Percentiles rank a stretch among this genome's conserved stretches.
phyloP scores from a whole-genome alignment of 2,797 vertebrate species.

The Tinamus major region DNA sequence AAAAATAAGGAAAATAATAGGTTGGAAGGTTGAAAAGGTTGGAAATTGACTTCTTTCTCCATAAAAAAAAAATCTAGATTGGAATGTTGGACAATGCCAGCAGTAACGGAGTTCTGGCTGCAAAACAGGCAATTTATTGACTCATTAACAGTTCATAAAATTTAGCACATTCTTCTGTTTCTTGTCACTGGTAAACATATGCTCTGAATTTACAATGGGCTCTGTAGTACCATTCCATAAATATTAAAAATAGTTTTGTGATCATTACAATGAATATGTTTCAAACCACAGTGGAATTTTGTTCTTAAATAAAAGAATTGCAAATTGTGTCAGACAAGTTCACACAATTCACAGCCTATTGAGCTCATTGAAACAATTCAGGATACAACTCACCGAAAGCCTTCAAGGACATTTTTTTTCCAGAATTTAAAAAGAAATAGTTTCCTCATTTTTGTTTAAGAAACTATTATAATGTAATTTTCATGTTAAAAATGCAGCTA shows the following conservation, averaged over 20 bases:
- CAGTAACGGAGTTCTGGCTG: constrained; percentile 75
- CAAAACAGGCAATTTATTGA: constrained; percentile 77
- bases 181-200: constrained; percentile 77
- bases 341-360: not conserved
- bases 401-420: not conserved
- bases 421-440: not conserved
- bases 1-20: not conserved
- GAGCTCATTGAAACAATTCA: not conserved
- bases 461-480: not conserved
- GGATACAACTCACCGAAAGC: not conserved
- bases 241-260: constrained; percentile 79
- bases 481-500: not conserved
- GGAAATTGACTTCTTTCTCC: constrained; percentile 49
- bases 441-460: not conserved
- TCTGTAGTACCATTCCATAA: constrained; percentile 71
- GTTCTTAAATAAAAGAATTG: constrained; percentile 47
- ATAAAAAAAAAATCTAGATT: constrained; percentile 48
- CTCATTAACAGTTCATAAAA: constrained; percentile 83
- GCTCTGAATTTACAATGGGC: constrained; percentile 76
- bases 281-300: constrained; percentile 60
- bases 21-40: no score
- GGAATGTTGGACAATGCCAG: constrained; percentile 71
- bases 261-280: constrained; percentile 68
- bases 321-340: constrained; percentile 42
- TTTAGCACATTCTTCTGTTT: constrained; percentile 74